phyloP scores from a whole-genome alignment of 2,113 vertebrate species.

The Alaudala cheleensis region DNA sequence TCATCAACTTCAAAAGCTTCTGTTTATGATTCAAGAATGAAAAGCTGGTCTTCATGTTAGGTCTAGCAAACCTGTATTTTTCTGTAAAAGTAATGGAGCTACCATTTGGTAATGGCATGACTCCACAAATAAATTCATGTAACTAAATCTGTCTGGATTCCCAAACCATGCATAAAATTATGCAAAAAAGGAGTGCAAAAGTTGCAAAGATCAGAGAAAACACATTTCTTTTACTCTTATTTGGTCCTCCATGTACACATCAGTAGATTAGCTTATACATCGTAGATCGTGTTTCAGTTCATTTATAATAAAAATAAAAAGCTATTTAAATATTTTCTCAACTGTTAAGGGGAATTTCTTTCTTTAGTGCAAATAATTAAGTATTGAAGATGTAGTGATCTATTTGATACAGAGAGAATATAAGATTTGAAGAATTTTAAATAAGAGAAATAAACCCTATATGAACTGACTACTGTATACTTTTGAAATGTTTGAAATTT shows the following conservation, averaged over 20 bases:
- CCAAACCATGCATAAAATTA: not conserved
- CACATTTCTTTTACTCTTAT: not conserved
- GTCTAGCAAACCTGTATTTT: not conserved
- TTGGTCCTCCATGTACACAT: not conserved
- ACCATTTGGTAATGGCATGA: not conserved
- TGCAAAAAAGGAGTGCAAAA: not conserved
- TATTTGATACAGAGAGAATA: conserved; percentile 37
- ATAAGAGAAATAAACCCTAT: conserved; percentile 2
- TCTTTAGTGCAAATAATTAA: conserved; percentile 38
- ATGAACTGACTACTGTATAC: not conserved
- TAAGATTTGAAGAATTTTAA: conserved; percentile 47
- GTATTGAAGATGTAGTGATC: conserved; percentile 9
- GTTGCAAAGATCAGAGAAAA: not conserved
- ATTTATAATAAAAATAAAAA: not conserved
- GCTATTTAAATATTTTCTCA: conserved; percentile 19
- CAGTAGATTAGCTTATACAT: not conserved
- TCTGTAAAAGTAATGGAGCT: not conserved
- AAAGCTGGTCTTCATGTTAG: not conserved
- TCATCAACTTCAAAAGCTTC: not conserved
- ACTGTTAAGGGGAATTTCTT: not conserved
- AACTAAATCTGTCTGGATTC: not conserved
- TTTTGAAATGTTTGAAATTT: conserved; percentile 13
- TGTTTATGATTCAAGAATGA: not conserved
- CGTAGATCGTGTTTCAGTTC: not conserved
- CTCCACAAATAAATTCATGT: not conserved